phyloP scores from a whole-genome alignment of 2,797 vertebrate genomes.

The Parambassis ranga region DNA sequence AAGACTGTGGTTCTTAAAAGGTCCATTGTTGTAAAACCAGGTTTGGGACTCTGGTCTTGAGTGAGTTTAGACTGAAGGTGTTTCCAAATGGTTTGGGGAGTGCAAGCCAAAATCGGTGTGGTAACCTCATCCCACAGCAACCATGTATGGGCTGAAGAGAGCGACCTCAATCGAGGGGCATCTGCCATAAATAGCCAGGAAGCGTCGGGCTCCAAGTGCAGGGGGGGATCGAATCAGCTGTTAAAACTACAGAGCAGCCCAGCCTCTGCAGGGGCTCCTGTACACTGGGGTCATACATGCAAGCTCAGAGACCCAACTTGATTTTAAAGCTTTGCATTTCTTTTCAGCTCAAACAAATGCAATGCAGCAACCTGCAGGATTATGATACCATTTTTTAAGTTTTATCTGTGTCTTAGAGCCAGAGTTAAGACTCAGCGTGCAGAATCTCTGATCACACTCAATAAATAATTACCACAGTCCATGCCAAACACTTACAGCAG shows the following conservation, averaged over 20 bases:
- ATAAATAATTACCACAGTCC: background rate
- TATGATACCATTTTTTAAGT: background rate
- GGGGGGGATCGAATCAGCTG: conserved; percentile 71
- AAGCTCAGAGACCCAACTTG: background rate
- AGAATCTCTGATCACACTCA: background rate
- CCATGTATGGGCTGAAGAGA: conserved; percentile 83
- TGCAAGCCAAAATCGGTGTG: conserved; percentile 55
- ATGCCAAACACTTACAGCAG: background rate
- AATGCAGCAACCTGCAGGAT: background rate
- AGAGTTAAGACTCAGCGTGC: background rate
- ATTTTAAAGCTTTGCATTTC: background rate
- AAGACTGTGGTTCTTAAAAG: conserved; percentile 7
- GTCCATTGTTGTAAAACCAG: conserved; percentile 29
- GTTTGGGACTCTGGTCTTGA: conserved; percentile 21
- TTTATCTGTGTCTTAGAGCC: background rate
- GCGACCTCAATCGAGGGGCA: conserved; percentile 63
- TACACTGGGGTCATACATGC: background rate
- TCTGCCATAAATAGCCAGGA: conserved; percentile 83
- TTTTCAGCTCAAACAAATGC: background rate
- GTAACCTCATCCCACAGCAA: conserved; percentile 77
- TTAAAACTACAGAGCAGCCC: conserved; percentile 50
- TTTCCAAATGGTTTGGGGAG: conserved; percentile 43
- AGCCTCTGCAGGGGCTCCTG: conserved; percentile 2
- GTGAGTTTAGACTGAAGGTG: conserved; percentile 26
- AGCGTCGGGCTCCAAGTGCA: conserved; percentile 38